Evolutionary conservation across 2,888 invertebrate species (phyloP), one percentile per base, ranked within the genome.

Genomic region (Nomada fucata): DNA sequence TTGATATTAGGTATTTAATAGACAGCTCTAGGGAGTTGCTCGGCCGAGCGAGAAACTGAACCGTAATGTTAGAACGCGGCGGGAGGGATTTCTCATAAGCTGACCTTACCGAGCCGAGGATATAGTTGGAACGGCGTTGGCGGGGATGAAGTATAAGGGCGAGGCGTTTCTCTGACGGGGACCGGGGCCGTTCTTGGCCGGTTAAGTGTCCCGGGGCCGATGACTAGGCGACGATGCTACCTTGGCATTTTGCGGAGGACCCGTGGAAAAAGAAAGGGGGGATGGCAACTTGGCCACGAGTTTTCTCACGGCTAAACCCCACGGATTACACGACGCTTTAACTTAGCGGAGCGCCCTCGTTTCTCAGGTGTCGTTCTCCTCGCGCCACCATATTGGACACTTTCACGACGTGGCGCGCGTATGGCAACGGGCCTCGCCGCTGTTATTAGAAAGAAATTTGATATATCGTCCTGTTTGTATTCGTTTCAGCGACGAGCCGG

Each of bases 1-100:
- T 91, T 92, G 91, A 90, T 92, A 92, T 92, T 91, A 91, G 89
- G 90, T 91, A 91, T 91, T 92, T 92, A 92, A 92, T 92, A 91
- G 91, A 91, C 91, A 92, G 90, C 88, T 91, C 90, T 85, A 83
- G 89, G 90, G 90, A 90, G 89, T 90, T 90, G 89, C 86, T 88
- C 79, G 87, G 82, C 84, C 86, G 83, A 89, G 86, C 87, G 88
- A 83, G 89, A 26, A 91, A 90, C 86, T 90, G 89, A 89, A 91
- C 85, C 89, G 88, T 90, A 86, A 90, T 90, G 91, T 87, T 90
- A 87, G 87, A 86, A 90, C 88, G 88, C 89, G 89, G 89, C 85
- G 86, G 88, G 89, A 89, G 89, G 90, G 92, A 91, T 92, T 92
- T 91, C 92, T 91, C 91, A 91, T 92, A 91, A 92, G 91, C 92